Base-by-base conservation (phyloP, 2,797 vertebrate species). In the Eutrigla gurnardus region DNA sequence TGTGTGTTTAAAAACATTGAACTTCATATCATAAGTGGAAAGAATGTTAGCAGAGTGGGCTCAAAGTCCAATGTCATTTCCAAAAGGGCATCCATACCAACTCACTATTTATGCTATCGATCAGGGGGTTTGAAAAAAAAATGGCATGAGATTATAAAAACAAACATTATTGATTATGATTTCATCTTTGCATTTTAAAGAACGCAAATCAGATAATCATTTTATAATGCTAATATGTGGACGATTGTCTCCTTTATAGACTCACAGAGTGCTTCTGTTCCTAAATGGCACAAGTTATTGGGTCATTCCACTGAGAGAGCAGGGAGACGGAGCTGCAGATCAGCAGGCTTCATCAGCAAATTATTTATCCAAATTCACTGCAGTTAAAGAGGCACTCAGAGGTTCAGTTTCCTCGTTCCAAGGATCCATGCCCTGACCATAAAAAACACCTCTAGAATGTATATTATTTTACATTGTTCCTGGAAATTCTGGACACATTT, bases 361-460 rank as follows among this genome's bases (percentile, higher is more conserved):
- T 52, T 65, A 83, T 78, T 76, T 63, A 78, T 80, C 66, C n/a
- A 37, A 43, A 66, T 52, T 40, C 50, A 46, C 65, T 63, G 32
- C 39, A 36, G 78, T 77, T 76, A 65, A 72, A 67, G 6, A 35
- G 62, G 46, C 68, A 35, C 49, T 45, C 33, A 50, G 4, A 75
- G 11, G 36, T 55, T 63, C 2, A 32, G 32, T 40, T 47, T 72
- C 32, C 39, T 66, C 7, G 4, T 78, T 33, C 65, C 39, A 37
- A 58, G 37, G 6, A 61, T 64, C 47, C 11, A 36, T 11, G 25
- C 45, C 9, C 45, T 46, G 54, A 58, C 47, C 63, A n/a, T 49
- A 40, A 43, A 25, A 66, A 65, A 73, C 35, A 67, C 36, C 75
- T 45, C 36, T 6, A 40, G 39, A 63, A 63, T 11, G 7, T 37